A percentile compares a stretch with the other conserved stretches of the same genome.
Conservation (phyloP, 2,888 invertebrate genomes). For the Drosophila fulvimacula region DNA sequence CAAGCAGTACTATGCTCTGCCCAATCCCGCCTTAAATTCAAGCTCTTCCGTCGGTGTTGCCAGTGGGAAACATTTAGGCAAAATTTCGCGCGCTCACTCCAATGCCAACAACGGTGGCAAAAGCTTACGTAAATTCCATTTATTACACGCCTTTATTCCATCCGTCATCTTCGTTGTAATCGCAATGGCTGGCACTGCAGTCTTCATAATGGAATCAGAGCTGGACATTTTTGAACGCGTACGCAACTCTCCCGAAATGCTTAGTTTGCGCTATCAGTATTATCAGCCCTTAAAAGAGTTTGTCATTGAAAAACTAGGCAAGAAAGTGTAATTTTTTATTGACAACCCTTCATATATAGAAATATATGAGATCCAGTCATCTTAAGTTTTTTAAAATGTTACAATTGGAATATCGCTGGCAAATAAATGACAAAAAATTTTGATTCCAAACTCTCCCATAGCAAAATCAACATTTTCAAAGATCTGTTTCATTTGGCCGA, state of each 20-base stretch:
- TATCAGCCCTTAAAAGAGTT: conserved; percentile 92
- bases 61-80: conserved; percentile 52
- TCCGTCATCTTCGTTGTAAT: conserved; percentile 91
- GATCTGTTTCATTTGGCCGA: background rate
- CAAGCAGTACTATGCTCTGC: conserved; percentile 68
- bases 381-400: conserved; percentile 7
- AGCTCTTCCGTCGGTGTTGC: conserved; percentile 56
- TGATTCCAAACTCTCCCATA: background rate
- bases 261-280: conserved; percentile 91
- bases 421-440: conserved; percentile 8
- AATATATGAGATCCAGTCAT: background rate
- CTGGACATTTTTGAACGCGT: conserved; percentile 89
- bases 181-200: conserved; percentile 88
- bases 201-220: conserved; percentile 92
- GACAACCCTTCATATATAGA: background rate
- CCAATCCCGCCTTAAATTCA: conserved; percentile 75
- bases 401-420: conserved; percentile 13
- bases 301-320: conserved; percentile 75
- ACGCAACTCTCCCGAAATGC: conserved; percentile 91
- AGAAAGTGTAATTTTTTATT: conserved; percentile 45
- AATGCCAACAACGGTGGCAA: conserved; percentile 82
- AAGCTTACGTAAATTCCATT: conserved; percentile 86
- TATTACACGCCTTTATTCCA: conserved; percentile 91
- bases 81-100: conserved; percentile 51
- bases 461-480: background rate